Evolutionary conservation across 2,888 invertebrate genomes (phyloP).

Genomic region (Pollenia griseotomentosa): DNA sequence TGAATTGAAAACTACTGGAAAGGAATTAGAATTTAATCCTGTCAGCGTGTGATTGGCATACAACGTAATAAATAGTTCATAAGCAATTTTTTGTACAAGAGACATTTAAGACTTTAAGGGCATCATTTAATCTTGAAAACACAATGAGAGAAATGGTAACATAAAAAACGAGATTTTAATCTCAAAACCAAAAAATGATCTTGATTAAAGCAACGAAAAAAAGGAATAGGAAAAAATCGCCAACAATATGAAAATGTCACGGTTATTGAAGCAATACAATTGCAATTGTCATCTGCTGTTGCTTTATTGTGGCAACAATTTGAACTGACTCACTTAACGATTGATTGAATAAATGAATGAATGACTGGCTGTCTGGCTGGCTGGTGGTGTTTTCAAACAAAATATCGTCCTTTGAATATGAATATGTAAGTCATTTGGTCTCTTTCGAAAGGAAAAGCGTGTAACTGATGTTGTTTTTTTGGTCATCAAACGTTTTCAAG

Average conservation of each 20-base stretch:
- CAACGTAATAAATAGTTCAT: slow-evolving; percentile 69
- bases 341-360: slow-evolving; percentile 24
- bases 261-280: slow-evolving; percentile 78
- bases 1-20: slow-evolving; percentile 30
- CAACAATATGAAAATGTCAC: slow-evolving; percentile 82
- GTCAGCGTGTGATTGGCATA: slow-evolving; percentile 81
- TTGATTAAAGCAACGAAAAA: slow-evolving; percentile 42
- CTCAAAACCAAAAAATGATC: slow-evolving; percentile 64
- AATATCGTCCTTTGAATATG: background rate
- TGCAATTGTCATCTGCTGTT: slow-evolving; percentile 66
- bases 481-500: background rate
- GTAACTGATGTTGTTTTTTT: background rate
- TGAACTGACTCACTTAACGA: slow-evolving; percentile 37
- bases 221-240: slow-evolving; percentile 76
- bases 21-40: slow-evolving; percentile 77
- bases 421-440: background rate
- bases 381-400: background rate
- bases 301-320: slow-evolving; percentile 58
- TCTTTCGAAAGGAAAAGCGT: background rate
- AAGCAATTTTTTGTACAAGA: slow-evolving; percentile 48
- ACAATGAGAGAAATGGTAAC: slow-evolving; percentile 5
- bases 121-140: slow-evolving; percentile 45
- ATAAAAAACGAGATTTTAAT: slow-evolving; percentile 76
- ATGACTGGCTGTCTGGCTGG: background rate
- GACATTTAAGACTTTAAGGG: slow-evolving; percentile 63